Conservation (phyloP, 2,113 vertebrate genomes). For the human (Homo sapiens) region DNA sequence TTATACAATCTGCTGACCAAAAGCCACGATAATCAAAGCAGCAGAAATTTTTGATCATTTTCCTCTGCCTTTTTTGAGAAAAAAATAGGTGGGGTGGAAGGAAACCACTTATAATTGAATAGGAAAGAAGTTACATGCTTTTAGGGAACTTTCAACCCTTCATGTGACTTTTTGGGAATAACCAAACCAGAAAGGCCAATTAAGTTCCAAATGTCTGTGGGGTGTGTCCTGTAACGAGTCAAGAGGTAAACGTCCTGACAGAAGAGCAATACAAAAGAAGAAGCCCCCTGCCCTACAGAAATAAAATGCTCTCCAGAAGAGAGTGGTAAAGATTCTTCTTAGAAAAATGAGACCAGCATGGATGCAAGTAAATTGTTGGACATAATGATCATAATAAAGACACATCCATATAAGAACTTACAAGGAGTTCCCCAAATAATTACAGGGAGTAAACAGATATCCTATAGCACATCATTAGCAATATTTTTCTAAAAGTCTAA, state of each 20-base stretch:
- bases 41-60: not conserved
- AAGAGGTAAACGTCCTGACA: not conserved
- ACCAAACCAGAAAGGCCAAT: not conserved
- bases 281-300: not conserved
- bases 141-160: not conserved
- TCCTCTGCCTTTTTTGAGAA: not conserved
- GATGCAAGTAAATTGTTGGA: not conserved
- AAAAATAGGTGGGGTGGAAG: not conserved
- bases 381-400: not conserved
- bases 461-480: not conserved
- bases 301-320: not conserved
- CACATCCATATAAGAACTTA: not conserved
- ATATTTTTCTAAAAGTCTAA: not conserved
- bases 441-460: not conserved
- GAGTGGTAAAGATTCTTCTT: not conserved
- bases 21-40: not conserved
- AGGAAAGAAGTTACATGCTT: conserved; percentile 18
- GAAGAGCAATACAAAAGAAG: not conserved
- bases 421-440: not conserved
- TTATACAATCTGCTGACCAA: not conserved
- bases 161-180: conserved; percentile 16
- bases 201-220: not conserved
- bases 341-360: not conserved
- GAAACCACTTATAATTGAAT: conserved; percentile 3
- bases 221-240: not conserved